Evolutionary conservation across 1,140 invertebrate species (phyloP), one percentile per base, ranked within the genome.

Genomic region (Drosophila obscura): DNA sequence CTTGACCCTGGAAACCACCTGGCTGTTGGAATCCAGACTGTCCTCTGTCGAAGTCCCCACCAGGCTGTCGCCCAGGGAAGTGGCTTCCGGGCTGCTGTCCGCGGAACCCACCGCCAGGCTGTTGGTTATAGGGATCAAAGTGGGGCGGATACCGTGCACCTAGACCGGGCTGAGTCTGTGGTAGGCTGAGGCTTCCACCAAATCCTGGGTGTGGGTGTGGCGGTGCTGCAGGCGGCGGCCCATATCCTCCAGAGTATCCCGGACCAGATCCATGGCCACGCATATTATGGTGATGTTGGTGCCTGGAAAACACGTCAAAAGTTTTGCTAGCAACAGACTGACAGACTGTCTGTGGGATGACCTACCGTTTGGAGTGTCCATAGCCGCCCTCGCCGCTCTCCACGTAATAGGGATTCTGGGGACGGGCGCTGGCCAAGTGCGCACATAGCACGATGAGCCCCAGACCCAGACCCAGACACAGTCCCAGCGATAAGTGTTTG

Each of bases 371-470:
- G 15, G 6, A 5, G 11, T 39, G 35, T 13, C 66, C 53, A 19
- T 45, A 13, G 28, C 22, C 26, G 7, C 28, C 26, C 4, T 19
- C 45, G 2, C 44, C 43, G 15, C 24, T 41, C 13, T 61, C 49
- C 46, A 58, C 80, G 43, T 80, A 61, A n/a, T 49, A 59, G 13
- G 46, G 62, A 76, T 83, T 57, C 9, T 62, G 41, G 3, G 61
- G 62, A 13, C 55, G 52, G 31, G 80, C 65, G 1, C 28, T 28
- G 15, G 55, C 24, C 31, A 52, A 58, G 11, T 85, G 82, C 63
- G 68, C 74, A 72, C 48, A 61, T 50, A 78, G 53, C 15, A 74
- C n/a, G 22, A 61, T 26, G 73, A 82, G 78, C 66, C 72, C 52
- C 62, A 84, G 11, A 5, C 72, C 52, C 62, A 84, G 11, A 5